Conservation (phyloP, 2,888 invertebrate species). For the Nephrotoma flavescens region DNA sequence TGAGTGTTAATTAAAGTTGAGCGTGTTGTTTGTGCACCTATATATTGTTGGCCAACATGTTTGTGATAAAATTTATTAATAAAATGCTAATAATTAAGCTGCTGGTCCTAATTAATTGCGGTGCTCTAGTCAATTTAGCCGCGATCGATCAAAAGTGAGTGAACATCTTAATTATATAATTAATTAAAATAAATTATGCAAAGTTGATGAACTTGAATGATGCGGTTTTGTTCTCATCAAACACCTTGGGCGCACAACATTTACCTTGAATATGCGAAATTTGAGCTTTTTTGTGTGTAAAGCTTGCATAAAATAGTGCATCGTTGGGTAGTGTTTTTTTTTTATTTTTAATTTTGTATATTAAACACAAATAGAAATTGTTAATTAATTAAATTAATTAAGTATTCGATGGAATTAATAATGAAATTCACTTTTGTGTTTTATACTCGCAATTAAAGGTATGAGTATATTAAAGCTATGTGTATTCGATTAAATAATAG, state of each 20-base stretch:
- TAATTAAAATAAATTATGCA: neutral
- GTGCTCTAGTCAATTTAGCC: neutral
- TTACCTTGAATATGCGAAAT: neutral
- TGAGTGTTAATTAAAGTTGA: neutral
- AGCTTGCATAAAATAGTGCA: neutral
- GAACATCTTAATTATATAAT: neutral
- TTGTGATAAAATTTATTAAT: neutral
- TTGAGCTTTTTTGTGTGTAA: neutral
- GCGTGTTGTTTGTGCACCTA: too few relatives aligned
- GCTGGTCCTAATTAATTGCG: neutral
- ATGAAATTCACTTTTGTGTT: neutral
- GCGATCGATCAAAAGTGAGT: neutral
- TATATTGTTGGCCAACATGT: neutral
- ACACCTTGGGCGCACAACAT: neutral
- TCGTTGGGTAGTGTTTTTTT: neutral
- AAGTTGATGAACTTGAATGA: neutral
- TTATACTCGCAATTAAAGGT: neutral
- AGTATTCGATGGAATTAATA: neutral
- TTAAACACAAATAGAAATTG: neutral
- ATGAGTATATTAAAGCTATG: neutral
- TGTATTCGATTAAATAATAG: neutral
- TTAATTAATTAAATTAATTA: neutral
- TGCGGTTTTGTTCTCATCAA: neutral
- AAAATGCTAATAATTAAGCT: neutral
- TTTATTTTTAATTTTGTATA: neutral